Evolutionary conservation across 2,888 invertebrate species (phyloP).

Genomic region (Eristalis tenax): DNA sequence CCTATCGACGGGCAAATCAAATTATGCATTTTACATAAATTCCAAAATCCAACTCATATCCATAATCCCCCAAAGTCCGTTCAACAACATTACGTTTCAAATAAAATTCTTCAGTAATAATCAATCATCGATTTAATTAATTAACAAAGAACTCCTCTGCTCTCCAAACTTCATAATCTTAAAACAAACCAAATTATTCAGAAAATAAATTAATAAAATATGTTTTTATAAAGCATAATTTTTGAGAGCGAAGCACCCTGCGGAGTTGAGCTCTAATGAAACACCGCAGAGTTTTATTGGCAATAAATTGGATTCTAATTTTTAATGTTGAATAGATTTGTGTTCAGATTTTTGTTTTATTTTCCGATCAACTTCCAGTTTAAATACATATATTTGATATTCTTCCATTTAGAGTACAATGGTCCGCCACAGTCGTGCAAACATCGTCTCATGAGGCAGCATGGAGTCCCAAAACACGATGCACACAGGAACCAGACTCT

Average conservation of each 20-base stretch:
- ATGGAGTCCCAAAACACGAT: conserved; percentile 28
- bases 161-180: neutral
- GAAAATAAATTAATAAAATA: conserved; percentile 22
- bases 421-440: neutral
- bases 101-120: conserved; percentile 39
- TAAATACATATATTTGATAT: no score
- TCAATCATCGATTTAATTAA: conserved; percentile 54
- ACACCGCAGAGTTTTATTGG: conserved; percentile 59
- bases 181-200: conserved; percentile 51
- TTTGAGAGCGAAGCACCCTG: conserved; percentile 39
- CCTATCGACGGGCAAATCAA: no score
- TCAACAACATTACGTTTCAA: neutral
- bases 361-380: neutral
- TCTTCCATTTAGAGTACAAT: neutral
- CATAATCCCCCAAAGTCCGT: neutral
- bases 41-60: no score
- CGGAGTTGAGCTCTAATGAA: conserved; percentile 60
- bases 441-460: neutral
- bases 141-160: conserved; percentile 3
- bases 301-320: conserved; percentile 62
- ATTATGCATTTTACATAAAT: no score
- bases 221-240: conserved; percentile 46
- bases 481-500: conserved; percentile 23
- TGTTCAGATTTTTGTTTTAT: neutral
- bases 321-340: conserved; percentile 29